Evolutionary conservation across 2,888 invertebrate species (phyloP).

Genomic region (Sminthurinus aureus): DNA sequence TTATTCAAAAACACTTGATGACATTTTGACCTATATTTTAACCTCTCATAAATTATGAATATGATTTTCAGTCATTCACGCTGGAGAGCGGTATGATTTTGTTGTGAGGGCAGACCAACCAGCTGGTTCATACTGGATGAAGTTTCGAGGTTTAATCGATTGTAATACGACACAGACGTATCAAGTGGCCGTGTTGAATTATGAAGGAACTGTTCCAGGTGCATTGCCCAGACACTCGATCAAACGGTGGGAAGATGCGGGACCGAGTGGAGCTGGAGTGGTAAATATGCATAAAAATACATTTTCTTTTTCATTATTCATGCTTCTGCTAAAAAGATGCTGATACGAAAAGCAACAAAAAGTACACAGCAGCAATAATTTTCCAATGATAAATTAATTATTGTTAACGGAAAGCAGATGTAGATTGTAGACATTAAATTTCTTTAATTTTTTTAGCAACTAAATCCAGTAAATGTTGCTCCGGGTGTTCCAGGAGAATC

Average conservation of each 20-base stretch:
- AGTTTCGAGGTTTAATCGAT: constrained; percentile 1
- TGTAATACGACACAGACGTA: neutral
- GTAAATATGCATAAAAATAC: neutral
- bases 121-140: constrained; percentile 18
- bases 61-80: constrained; percentile 12
- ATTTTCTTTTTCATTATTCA: no score
- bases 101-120: neutral
- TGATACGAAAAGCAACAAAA: no score
- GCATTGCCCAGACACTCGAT: constrained; percentile 42
- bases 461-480: neutral
- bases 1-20: no score
- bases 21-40: neutral
- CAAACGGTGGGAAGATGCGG: constrained; percentile 66
- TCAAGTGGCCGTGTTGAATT: constrained; percentile 62
- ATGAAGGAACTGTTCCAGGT: constrained; percentile 68
- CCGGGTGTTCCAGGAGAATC: neutral
- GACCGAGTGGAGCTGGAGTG: constrained; percentile 28
- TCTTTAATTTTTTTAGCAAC: neutral
- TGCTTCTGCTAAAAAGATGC: no score
- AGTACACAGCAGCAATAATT: no score
- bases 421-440: no score
- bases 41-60: no score
- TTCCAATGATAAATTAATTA: no score
- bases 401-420: no score
- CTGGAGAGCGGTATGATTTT: constrained; percentile 10